Conservation (phyloP, 2,113 vertebrate species). For the Notechis scutatus region DNA sequence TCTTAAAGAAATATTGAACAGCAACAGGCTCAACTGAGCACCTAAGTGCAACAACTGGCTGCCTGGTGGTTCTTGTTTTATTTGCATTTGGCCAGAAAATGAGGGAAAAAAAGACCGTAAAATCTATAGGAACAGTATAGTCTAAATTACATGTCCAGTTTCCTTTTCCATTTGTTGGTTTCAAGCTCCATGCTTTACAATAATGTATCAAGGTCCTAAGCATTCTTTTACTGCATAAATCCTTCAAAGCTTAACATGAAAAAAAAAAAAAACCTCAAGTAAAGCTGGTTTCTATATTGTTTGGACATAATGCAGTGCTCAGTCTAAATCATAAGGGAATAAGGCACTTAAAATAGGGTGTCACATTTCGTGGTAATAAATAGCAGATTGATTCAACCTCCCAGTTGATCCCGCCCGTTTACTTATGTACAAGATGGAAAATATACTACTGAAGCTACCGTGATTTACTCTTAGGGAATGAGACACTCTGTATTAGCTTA, state of each 20-base stretch:
- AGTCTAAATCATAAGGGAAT: constrained; percentile 86
- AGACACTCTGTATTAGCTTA: constrained; percentile 82
- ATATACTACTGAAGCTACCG: constrained; percentile 80
- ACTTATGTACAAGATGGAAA: constrained; percentile 87
- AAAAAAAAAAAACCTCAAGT: constrained; percentile 31
- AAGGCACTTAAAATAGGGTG: constrained; percentile 91
- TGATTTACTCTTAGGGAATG: constrained; percentile 88
- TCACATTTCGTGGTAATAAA: constrained; percentile 99
- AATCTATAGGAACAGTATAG: not conserved
- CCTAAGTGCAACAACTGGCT: not conserved
- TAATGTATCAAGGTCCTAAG: constrained; percentile 57
- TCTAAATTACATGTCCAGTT: constrained; percentile 37
- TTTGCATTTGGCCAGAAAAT: not conserved
- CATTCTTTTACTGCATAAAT: constrained; percentile 70
- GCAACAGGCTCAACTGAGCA: not conserved
- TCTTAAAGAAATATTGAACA: constrained; percentile 18
- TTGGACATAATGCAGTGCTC: constrained; percentile 76
- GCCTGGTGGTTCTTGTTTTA: not conserved
- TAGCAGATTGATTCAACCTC: constrained; percentile 98
- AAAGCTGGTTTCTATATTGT: constrained; percentile 72
- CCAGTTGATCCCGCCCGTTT: constrained; percentile 87
- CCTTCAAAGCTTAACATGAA: constrained; percentile 57
- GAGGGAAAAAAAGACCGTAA: not conserved
- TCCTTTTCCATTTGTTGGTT: constrained; percentile 37
- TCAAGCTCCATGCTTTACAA: constrained; percentile 51